phyloP scores from a whole-genome alignment of 2,797 vertebrate genomes.

The Crax fasciolata region DNA sequence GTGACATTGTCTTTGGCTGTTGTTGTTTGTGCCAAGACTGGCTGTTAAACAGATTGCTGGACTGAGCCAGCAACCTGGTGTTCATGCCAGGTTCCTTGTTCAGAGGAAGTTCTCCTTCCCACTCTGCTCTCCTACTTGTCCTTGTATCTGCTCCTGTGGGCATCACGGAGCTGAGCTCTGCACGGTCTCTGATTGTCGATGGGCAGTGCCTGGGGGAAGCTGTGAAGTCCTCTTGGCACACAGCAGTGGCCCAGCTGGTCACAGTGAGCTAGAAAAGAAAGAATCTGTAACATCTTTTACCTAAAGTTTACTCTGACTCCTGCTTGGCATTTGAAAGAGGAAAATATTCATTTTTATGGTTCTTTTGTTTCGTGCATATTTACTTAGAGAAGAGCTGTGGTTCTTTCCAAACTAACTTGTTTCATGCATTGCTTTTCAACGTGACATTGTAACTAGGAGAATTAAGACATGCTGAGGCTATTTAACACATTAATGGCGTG shows the following conservation, averaged over 20 bases:
- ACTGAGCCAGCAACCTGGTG: neutral
- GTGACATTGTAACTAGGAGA: accelerated
- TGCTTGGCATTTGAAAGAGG: neutral
- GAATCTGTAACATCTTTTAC: neutral
- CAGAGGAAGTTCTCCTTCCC: neutral
- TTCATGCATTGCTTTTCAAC: neutral
- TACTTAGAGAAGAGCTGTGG: neutral
- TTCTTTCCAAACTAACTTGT: neutral
- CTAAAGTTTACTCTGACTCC: neutral
- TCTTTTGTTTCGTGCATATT: neutral
- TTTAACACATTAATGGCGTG: neutral
- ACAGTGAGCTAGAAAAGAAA: neutral
- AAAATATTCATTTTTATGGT: neutral
- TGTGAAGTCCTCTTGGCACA: neutral
- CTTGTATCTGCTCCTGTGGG: accelerated
- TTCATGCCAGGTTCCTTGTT: neutral
- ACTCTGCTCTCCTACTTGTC: neutral
- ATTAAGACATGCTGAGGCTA: neutral
- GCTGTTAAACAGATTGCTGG: neutral
- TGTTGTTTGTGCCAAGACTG: neutral
- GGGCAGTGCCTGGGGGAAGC: neutral
- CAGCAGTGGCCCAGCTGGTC: neutral
- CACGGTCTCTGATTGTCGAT: accelerated
- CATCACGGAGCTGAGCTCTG: neutral
- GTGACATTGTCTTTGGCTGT: neutral